Evolutionary conservation across 2,888 invertebrate species (phyloP).

Genomic region (Eupeodes luniger): DNA sequence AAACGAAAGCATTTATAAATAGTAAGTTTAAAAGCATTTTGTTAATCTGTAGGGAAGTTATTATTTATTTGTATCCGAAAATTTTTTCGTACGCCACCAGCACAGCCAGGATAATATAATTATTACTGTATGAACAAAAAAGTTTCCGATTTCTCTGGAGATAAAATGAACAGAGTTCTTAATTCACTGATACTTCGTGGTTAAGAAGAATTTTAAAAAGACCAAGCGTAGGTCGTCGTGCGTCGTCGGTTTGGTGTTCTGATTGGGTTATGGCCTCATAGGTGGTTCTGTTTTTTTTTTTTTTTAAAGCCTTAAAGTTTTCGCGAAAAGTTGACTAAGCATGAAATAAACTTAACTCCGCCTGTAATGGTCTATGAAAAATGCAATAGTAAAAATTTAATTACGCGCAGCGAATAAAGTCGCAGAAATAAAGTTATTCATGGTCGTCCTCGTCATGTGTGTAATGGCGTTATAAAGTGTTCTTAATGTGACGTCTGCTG

Average conservation of each 20-base stretch:
- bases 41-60: too few species aligned
- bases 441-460: constrained; percentile 36
- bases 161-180: constrained; percentile 1
- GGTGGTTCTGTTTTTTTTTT: not conserved
- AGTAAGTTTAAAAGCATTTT: too few species aligned
- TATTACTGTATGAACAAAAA: not conserved
- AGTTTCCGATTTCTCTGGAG: not conserved
- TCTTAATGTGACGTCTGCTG: constrained; percentile 52
- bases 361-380: constrained; percentile 51
- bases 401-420: constrained; percentile 64
- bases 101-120: too few species aligned
- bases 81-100: too few species aligned
- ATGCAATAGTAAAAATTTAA: constrained; percentile 63
- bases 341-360: constrained; percentile 11
- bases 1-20: too few species aligned
- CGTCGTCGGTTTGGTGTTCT: not conserved
- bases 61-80: too few species aligned
- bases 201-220: not conserved
- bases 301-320: constrained; percentile 25
- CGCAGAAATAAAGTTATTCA: constrained; percentile 53
- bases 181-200: constrained; percentile 25
- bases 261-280: not conserved
- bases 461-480: constrained; percentile 63
- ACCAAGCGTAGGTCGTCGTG: not conserved
- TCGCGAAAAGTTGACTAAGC: constrained; percentile 36